Percentiles rank a stretch among this genome's conserved stretches.
Conservation (phyloP, 2,888 invertebrate species). For the Trachelus tabidus region DNA sequence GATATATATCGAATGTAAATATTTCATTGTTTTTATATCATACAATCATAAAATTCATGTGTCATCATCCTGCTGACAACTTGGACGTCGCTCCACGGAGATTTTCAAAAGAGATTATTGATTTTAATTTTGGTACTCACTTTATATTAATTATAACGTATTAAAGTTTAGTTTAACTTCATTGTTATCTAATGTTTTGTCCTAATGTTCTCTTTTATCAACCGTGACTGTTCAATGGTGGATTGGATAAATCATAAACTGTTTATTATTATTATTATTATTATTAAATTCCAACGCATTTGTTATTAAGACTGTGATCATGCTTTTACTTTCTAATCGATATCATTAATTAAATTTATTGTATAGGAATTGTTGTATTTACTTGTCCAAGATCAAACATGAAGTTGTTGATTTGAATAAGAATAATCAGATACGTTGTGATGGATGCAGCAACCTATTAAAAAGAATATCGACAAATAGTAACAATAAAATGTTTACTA, state of each 20-base stretch:
- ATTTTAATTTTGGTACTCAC: not conserved
- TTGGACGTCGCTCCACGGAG: too few relatives aligned
- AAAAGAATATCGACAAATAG: not conserved
- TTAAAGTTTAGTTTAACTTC: too few relatives aligned
- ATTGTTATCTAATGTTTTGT: too few relatives aligned
- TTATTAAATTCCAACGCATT: not conserved
- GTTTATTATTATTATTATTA: too few relatives aligned
- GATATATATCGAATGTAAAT: not conserved
- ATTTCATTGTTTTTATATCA: not conserved
- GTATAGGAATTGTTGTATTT: not conserved
- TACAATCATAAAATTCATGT: not conserved
- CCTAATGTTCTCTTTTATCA: too few relatives aligned
- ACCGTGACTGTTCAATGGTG: too few relatives aligned
- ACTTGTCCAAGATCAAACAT: not conserved
- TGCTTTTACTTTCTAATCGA: not conserved
- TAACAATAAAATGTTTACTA: not conserved
- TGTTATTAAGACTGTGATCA: not conserved
- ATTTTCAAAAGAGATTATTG: not conserved
- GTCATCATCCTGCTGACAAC: not conserved
- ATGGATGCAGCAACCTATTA: conserved; percentile 10
- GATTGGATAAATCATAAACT: too few relatives aligned
- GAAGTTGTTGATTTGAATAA: conserved; percentile 9
- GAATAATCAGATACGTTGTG: conserved; percentile 15
- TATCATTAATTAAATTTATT: not conserved
- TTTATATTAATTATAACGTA: not conserved